Evolutionary conservation across 2,113 vertebrate genomes (phyloP).

Genomic region (Meleagris gallopavo): DNA sequence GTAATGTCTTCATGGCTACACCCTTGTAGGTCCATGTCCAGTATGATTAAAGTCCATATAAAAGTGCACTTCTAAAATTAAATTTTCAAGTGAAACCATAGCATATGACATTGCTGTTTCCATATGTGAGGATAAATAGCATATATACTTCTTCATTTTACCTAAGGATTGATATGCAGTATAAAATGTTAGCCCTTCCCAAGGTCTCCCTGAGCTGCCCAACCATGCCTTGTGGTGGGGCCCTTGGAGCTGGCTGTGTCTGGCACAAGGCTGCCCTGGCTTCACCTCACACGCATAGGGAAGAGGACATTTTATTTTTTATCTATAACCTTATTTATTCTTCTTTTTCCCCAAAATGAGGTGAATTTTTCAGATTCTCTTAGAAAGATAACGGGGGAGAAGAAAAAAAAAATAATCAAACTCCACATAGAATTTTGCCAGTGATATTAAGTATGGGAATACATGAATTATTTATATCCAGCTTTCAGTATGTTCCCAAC

Average conservation of each 20-base stretch:
- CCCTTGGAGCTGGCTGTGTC: fast-evolving
- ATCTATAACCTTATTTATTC: fast-evolving
- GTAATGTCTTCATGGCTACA: neutral
- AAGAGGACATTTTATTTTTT: neutral
- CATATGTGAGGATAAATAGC: neutral
- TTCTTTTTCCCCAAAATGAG: neutral
- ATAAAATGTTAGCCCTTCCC: neutral
- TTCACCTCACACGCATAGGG: fast-evolving
- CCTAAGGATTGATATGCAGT: neutral
- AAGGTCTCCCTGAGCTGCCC: neutral
- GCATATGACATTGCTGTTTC: neutral
- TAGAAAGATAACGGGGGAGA: neutral
- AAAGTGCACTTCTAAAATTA: neutral
- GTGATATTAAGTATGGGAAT: fast-evolving
- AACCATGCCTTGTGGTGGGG: neutral
- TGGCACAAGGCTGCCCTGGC: fast-evolving
- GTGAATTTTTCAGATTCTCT: neutral
- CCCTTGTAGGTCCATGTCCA: neutral
- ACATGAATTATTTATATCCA: slow-evolving; percentile 28
- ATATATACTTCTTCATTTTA: neutral
- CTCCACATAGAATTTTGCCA: neutral
- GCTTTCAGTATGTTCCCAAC: slow-evolving; percentile 19
- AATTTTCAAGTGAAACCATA: neutral
- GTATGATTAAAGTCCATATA: neutral
- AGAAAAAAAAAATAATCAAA: neutral